phyloP scores from a whole-genome alignment of 2,113 vertebrate genomes.

The Sapajus apella region DNA sequence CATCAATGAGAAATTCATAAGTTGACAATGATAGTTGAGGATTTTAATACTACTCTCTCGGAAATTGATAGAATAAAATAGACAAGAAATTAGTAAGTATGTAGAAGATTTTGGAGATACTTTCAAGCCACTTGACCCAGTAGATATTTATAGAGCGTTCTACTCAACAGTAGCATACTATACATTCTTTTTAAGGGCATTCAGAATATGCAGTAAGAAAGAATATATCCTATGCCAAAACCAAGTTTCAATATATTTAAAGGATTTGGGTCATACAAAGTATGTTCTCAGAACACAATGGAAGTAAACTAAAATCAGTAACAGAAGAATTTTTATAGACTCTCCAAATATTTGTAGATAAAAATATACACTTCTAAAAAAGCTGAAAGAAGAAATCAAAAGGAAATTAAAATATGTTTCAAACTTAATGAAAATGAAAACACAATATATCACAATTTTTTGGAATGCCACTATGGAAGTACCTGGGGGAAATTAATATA shows the following conservation, averaged over 20 bases:
- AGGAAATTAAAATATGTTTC: neutral
- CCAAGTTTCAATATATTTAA: neutral
- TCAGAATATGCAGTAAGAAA: neutral
- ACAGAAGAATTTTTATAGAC: neutral
- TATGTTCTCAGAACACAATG: neutral
- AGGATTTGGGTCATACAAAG: neutral
- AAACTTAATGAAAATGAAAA: constrained; percentile 9
- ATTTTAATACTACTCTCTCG: neutral
- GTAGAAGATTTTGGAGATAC: neutral
- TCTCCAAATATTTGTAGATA: neutral
- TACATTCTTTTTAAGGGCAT: neutral
- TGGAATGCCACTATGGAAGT: neutral
- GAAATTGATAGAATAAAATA: constrained; percentile 1
- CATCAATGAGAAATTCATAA: neutral
- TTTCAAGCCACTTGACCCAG: neutral
- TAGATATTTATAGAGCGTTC: neutral
- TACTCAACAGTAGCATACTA: neutral
- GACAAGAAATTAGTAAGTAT: neutral
- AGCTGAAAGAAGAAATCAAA: neutral
- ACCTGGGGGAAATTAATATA: neutral
- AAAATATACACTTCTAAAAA: neutral
- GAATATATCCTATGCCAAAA: neutral
- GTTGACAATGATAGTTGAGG: neutral
- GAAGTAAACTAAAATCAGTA: neutral
- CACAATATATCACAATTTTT: neutral